Evolutionary conservation across 2,888 invertebrate genomes (phyloP).

Genomic region (Acrobasis suavella): DNA sequence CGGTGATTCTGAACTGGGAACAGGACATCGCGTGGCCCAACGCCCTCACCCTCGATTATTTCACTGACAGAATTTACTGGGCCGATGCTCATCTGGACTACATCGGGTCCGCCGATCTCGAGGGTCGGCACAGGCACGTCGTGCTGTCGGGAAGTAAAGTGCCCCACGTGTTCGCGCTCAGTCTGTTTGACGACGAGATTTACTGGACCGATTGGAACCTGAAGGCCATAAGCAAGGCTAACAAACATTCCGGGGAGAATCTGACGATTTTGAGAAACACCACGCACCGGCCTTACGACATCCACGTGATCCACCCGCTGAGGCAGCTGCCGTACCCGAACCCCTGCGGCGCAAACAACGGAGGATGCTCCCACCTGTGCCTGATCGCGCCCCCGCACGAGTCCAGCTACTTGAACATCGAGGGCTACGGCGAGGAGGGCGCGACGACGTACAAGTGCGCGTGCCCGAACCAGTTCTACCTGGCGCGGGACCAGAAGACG

Average conservation of each 20-base stretch:
- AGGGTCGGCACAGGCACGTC: constrained; percentile 93
- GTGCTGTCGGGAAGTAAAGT: constrained; percentile 91
- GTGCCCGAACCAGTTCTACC: constrained; percentile 97
- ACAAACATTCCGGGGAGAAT: constrained; percentile 94
- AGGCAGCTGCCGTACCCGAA: constrained; percentile 92
- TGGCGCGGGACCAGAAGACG: constrained; percentile 90
- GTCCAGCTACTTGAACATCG: constrained; percentile 88
- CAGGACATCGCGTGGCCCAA: constrained; percentile 99
- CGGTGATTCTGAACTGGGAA: constrained; percentile 94
- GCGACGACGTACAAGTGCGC: constrained; percentile 91
- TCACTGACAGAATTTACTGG: constrained; percentile 97
- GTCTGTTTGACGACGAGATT: constrained; percentile 95
- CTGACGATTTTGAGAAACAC: constrained; percentile 91
- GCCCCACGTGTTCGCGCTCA: constrained; percentile 97
- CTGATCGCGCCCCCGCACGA: constrained; percentile 92
- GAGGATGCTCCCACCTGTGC: constrained; percentile 97
- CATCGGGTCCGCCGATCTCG: constrained; percentile 96
- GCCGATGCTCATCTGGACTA: constrained; percentile 99
- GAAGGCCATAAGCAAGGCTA: constrained; percentile 94
- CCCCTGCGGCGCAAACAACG: constrained; percentile 96
- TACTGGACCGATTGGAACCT: constrained; percentile 99
- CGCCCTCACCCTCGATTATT: constrained; percentile 97
- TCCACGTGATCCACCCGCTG: constrained; percentile 95
- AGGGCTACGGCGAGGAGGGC: constrained; percentile 91
- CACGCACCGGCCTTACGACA: constrained; percentile 96